These are phyloP conservation scores for Trididemnum nubilum DNA, from an alignment of 23 tunicate species.

Conservation along the genomic window DNA sequence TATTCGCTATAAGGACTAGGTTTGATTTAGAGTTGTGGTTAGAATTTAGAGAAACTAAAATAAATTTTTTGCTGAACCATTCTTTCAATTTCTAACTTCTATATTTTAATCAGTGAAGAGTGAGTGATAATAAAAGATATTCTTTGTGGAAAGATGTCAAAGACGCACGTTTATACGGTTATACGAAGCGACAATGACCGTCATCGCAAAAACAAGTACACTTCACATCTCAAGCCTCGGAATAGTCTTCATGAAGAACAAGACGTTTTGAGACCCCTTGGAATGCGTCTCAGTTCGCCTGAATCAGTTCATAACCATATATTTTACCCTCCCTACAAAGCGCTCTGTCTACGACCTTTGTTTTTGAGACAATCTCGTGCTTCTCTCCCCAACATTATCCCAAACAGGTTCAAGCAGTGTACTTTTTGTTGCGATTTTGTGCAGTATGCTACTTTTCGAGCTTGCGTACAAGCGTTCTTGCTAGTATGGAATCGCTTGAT, in stretches of 20 bases:
- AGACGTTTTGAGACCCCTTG: conserved; percentile 41
- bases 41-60: too few species aligned
- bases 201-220: neutral
- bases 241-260: neutral
- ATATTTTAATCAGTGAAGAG: too few species aligned
- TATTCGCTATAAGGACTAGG: too few species aligned
- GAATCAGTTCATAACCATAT: conserved; percentile 35
- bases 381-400: conserved; percentile 55
- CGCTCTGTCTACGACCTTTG: conserved; percentile 5
- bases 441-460: too few species aligned
- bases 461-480: too few species aligned
- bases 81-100: too few species aligned
- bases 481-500: neutral
- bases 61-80: too few species aligned
- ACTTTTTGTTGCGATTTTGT: neutral
- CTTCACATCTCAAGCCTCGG: neutral
- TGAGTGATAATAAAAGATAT: too few species aligned
- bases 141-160: too few species aligned
- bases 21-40: too few species aligned
- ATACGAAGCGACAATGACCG: neutral
- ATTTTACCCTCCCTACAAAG: neutral
- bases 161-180: neutral
- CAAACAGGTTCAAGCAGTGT: neutral
- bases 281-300: conserved; percentile 42
- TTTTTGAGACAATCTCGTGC: conserved; percentile 19